Percentiles rank a stretch among this genome's conserved stretches.
Evolutionary conservation across 2,888 invertebrate species (phyloP).

Genomic region (Melitaea athalia): DNA sequence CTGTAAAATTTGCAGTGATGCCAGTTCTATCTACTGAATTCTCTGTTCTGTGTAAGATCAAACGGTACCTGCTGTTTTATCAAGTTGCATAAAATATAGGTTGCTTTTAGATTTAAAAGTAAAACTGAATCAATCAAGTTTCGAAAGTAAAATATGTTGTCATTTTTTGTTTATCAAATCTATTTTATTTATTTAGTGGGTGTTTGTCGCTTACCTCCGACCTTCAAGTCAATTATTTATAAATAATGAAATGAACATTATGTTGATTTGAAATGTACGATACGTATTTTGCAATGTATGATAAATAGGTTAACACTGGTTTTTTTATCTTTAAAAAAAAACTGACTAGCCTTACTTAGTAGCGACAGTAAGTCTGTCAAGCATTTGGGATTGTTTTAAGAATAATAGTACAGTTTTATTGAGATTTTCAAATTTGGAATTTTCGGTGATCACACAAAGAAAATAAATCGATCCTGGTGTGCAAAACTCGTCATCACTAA

Average conservation of each 20-base stretch:
- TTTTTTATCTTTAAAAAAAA: no score
- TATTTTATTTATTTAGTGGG: slow-evolving; percentile 30
- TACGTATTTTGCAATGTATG: neutral
- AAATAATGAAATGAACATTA: neutral
- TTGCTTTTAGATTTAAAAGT: slow-evolving; percentile 30
- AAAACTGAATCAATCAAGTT: slow-evolving; percentile 35
- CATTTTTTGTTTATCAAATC: slow-evolving; percentile 30
- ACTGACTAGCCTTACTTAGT: no score
- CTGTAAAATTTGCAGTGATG: neutral
- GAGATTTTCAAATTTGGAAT: no score
- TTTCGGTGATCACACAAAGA: no score
- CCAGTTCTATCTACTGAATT: neutral
- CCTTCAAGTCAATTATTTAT: slow-evolving; percentile 24
- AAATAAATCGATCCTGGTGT: no score
- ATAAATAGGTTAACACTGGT: no score
- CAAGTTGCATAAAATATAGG: slow-evolving; percentile 32
- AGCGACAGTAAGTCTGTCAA: no score
- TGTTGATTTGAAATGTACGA: neutral
- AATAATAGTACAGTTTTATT: no score
- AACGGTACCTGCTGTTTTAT: slow-evolving; percentile 30
- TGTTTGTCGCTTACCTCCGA: slow-evolving; percentile 26
- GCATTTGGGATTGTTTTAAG: no score
- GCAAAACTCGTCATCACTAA: no score
- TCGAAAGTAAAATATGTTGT: slow-evolving; percentile 31
- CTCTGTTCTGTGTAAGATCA: slow-evolving; percentile 6